A percentile compares a stretch with the other conserved stretches of the same genome.
phyloP scores from a whole-genome alignment of 1,140 invertebrate species.

The Hypothenemus hampei region DNA sequence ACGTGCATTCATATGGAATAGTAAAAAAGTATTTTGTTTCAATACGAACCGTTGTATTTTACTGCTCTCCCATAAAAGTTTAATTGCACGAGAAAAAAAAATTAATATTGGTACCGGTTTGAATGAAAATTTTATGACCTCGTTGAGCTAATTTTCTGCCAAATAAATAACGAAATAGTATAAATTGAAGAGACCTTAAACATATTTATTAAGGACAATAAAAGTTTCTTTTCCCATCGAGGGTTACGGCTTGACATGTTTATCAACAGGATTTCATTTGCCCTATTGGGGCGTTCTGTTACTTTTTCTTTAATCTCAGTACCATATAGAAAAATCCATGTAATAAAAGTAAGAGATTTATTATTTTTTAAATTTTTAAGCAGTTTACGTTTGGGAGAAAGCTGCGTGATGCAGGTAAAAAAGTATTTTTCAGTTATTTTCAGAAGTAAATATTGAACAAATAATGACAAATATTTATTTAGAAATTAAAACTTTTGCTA shows the following conservation, averaged over 20 bases:
- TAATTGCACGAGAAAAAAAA: constrained; percentile 25
- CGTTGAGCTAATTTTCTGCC: constrained; percentile 30
- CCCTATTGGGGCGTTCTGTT: constrained; percentile 18
- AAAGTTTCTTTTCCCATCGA: constrained; percentile 31
- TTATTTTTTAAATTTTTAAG: no score
- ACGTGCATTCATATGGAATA: no score
- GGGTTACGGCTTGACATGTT: constrained; percentile 31
- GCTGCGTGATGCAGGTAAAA: no score
- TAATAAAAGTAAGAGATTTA: no score
- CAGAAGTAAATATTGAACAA: no score
- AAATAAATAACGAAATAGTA: constrained; percentile 28
- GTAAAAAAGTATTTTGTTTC: constrained; percentile 10
- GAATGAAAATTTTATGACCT: constrained; percentile 23
- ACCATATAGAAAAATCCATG: no score
- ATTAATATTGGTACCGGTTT: constrained; percentile 21
- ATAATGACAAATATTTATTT: no score
- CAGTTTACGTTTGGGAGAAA: no score
- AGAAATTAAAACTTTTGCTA: no score
- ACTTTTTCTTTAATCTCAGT: constrained; percentile 5
- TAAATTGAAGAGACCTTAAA: constrained; percentile 26
- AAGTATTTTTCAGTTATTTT: no score
- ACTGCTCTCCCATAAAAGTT: constrained; percentile 18
- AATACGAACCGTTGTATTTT: constrained; percentile 18
- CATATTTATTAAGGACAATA: constrained; percentile 32
- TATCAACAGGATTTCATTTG: constrained; percentile 30